A percentile compares a stretch with the other conserved stretches of the same genome.
Evolutionary conservation across 2,797 vertebrate genomes (phyloP).

Genomic region (Lagocephalus sceleratus): DNA sequence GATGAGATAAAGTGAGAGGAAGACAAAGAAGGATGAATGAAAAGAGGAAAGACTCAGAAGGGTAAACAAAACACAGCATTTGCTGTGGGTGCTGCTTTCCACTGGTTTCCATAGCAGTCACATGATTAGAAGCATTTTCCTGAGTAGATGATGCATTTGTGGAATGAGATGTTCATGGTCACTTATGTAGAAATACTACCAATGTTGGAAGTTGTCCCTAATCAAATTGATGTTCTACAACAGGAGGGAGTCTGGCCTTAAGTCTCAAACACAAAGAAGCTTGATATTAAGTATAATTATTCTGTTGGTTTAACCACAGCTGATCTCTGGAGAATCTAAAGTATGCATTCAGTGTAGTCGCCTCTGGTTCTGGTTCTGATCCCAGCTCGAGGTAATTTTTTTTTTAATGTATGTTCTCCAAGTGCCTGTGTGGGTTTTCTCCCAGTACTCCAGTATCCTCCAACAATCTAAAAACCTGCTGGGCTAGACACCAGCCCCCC

Average conservation of each 20-base stretch:
- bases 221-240: constrained; percentile 3
- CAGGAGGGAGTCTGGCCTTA: not conserved
- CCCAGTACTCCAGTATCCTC: too few relatives aligned
- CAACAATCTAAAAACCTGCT: too few relatives aligned
- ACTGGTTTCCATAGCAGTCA: constrained; percentile 20
- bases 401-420: too few relatives aligned
- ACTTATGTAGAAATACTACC: constrained; percentile 12
- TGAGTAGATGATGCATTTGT: constrained; percentile 1
- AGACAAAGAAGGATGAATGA: constrained; percentile 30
- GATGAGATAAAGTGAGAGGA: constrained; percentile 1
- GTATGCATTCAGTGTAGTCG: too few relatives aligned
- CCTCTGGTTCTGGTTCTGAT: too few relatives aligned
- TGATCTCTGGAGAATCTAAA: too few relatives aligned
- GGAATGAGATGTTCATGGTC: constrained; percentile 9
- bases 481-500: too few relatives aligned
- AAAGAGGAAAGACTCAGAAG: constrained; percentile 1
- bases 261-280: too few relatives aligned
- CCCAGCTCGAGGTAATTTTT: too few relatives aligned
- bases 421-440: too few relatives aligned
- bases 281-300: too few relatives aligned
- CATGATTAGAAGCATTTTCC: constrained; percentile 24
- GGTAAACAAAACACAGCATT: constrained; percentile 21
- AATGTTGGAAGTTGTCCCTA: not conserved
- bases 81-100: constrained; percentile 31
- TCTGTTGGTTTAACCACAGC: too few relatives aligned